phyloP scores from a whole-genome alignment of 2,113 vertebrate species.

The Thalassarche chlororhynchos region DNA sequence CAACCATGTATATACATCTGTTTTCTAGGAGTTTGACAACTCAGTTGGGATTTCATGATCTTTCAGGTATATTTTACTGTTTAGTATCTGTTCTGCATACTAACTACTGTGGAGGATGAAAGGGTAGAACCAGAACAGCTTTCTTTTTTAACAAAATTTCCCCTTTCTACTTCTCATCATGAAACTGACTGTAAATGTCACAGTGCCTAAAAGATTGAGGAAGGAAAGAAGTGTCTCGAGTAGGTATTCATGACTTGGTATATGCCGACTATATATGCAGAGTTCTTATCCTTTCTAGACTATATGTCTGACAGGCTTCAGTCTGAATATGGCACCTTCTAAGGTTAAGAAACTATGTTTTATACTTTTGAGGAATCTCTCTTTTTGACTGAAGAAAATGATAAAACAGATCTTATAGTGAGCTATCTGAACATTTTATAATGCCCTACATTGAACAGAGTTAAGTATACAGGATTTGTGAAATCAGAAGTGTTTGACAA shows the following conservation, averaged over 20 bases:
- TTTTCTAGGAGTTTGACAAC: neutral
- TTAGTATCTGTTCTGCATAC: neutral
- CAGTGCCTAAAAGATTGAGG: neutral
- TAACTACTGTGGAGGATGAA: neutral
- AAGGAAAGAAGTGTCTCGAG: neutral
- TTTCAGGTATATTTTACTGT: neutral
- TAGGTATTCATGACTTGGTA: neutral
- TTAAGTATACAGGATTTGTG: neutral
- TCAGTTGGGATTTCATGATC: neutral
- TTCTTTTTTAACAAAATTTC: neutral
- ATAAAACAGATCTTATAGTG: neutral
- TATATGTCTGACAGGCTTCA: fast-evolving
- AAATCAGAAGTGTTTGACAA: neutral
- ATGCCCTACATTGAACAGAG: neutral
- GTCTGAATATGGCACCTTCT: neutral
- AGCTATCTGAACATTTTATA: neutral
- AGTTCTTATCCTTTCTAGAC: neutral
- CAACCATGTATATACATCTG: neutral
- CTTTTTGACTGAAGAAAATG: neutral
- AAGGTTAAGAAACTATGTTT: neutral
- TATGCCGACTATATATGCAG: fast-evolving
- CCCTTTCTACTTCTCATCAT: neutral
- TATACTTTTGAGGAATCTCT: neutral
- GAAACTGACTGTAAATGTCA: neutral
- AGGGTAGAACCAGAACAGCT: neutral